Evolutionary conservation across 2,113 vertebrate species (phyloP), one percentile per base, ranked within the genome.

Genomic region (Hiodon tergisus): DNA sequence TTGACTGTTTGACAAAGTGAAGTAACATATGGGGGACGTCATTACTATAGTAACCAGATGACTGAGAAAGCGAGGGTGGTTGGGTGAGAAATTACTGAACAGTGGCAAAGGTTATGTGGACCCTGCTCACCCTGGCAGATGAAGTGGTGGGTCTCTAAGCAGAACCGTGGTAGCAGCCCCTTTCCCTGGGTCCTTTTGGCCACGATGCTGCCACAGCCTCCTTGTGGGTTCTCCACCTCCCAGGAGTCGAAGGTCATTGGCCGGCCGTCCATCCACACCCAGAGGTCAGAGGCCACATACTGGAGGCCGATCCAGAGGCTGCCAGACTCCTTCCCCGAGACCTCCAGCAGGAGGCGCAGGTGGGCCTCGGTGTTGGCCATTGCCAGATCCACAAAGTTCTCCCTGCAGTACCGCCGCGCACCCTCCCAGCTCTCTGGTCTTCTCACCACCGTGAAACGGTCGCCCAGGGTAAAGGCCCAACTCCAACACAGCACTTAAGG

Each of bases 261-360:
- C 11, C 52, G 47, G 7, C 58, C 58, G 51, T 72, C 71, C 71
- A 72, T 59, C 71, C 71, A 72, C 46, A 6, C 47, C 71, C 71
- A 72, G 58, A 58, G 58, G 4, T 47, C 57, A 1, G 59, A 48
- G 8, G 13, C 71, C 17, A 10, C 52, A 48, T 61, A 9, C 46
- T 4, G 14, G 47, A 72, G 47, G 57, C 71, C 71, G 7, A 72
- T 72, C 71, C 71, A 72, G 58, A 72, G 48, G n/a, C 58, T 61
- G 14, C 47, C 59, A 6, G 58, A 46, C 8, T 16, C 58, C 6
- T 6, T 3, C 47, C 16, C 47, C 13, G 48, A n/a, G 5, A 7
- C 47, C 16, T n/a, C 31, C 3, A 62, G 47, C 71, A 72, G n/a
- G 59, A 46, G 11, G 14, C 7, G 7, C 14, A 60, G 47, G 4